These are phyloP conservation scores for Lophius americanus DNA, from an alignment of 2,797 vertebrate species.

Conservation along the genomic window DNA sequence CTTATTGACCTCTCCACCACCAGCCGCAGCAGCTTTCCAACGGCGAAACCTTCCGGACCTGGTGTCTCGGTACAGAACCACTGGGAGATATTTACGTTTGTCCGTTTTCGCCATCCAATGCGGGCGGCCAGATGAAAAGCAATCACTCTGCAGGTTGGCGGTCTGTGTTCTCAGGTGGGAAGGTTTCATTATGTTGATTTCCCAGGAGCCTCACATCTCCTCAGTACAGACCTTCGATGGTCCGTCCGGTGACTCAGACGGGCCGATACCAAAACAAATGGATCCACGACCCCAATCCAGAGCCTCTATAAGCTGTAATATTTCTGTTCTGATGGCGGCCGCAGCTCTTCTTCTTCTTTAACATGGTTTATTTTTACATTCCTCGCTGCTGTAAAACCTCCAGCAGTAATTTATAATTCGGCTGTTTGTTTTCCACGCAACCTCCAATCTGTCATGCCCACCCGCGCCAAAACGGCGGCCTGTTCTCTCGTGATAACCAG, in stretches of 20 bases:
- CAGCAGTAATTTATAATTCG: conserved; percentile 12
- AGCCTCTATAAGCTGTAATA: conserved; percentile 10
- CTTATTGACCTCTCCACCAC: background rate
- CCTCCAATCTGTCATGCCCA: conserved; percentile 24
- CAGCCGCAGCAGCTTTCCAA: background rate
- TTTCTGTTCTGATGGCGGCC: conserved; percentile 1
- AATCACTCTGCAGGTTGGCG: conserved; percentile 1
- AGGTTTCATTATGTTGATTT: conserved; percentile 47
- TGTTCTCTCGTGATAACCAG: conserved; percentile 5
- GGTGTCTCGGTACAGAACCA: background rate
- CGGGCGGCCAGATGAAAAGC: conserved; percentile 8
- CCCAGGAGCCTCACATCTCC: conserved; percentile 50
- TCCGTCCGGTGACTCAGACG: conserved; percentile 18
- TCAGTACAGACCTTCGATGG: conserved; percentile 17
- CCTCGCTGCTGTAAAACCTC: conserved; percentile 5
- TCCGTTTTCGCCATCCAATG: background rate
- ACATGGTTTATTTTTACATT: conserved; percentile 14
- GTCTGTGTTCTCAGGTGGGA: conserved; percentile 33
- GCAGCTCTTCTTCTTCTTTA: conserved; percentile 3
- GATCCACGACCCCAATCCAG: conserved; percentile 26
- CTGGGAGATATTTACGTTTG: too few relatives aligned
- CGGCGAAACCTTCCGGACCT: background rate
- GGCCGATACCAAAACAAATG: conserved; percentile 16
- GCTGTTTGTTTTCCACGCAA: conserved; percentile 23
- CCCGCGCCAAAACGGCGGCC: conserved; percentile 39